Percentiles rank a stretch among this genome's conserved stretches.
phyloP scores from a whole-genome alignment of 1,140 invertebrate species.

The Ctenoplectra terminalis region DNA sequence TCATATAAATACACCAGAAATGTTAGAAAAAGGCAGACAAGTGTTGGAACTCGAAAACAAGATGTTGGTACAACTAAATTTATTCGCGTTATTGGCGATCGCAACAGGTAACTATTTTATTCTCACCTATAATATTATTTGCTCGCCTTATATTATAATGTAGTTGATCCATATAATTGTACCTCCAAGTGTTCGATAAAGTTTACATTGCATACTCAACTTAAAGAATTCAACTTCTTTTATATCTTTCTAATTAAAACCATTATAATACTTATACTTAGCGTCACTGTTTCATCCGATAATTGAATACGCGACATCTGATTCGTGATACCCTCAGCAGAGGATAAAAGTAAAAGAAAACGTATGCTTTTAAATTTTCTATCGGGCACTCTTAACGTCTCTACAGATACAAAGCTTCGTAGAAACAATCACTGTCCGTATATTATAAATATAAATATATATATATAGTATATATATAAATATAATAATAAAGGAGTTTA shows the following conservation, averaged over 20 bases:
- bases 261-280: too few relatives aligned
- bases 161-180: not conserved
- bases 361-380: too few relatives aligned
- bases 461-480: too few relatives aligned
- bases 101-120: conserved; percentile 41
- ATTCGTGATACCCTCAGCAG: too few relatives aligned
- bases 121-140: not conserved
- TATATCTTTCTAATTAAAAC: not conserved
- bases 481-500: too few relatives aligned
- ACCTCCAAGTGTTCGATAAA: not conserved
- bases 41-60: not conserved
- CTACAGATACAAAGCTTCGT: not conserved
- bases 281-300: too few relatives aligned
- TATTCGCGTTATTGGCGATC: conserved; percentile 24
- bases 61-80: conserved; percentile 10
- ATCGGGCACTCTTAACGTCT: too few relatives aligned
- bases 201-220: not conserved
- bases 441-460: not conserved
- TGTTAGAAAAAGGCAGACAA: not conserved
- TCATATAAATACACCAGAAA: conserved; percentile 28
- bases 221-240: not conserved
- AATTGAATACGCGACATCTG: too few relatives aligned
- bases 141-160: not conserved
- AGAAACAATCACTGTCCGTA: not conserved
- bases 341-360: too few relatives aligned